These are phyloP conservation scores for Antennarius striatus DNA, from an alignment of 2,113 vertebrate genomes.

Conservation along the genomic window DNA sequence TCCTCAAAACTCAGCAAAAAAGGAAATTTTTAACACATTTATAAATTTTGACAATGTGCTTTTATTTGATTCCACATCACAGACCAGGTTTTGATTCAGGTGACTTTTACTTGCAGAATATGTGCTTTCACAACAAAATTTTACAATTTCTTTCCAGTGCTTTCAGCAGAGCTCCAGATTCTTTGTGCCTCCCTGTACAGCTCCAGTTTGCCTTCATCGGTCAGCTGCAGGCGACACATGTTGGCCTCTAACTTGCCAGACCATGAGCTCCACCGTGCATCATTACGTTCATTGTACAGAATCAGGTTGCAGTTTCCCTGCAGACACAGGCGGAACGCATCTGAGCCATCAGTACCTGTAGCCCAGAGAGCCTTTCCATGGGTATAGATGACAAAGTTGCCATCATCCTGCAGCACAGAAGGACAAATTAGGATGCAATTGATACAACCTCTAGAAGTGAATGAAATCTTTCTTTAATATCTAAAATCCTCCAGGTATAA, in stretches of 20 bases:
- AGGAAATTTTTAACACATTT: too few relatives aligned
- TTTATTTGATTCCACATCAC: too few relatives aligned
- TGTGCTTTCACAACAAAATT: neutral
- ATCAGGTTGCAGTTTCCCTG: slow-evolving; percentile 61
- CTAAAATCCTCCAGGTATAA: too few relatives aligned
- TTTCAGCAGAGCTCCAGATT: slow-evolving; percentile 21
- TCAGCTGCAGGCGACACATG: slow-evolving; percentile 29
- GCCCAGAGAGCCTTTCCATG: slow-evolving; percentile 38
- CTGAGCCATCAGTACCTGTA: neutral
- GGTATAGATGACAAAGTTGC: slow-evolving; percentile 56
- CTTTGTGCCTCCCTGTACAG: neutral
- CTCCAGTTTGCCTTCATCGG: slow-evolving; percentile 28
- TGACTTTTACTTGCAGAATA: neutral
- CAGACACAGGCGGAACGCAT: slow-evolving; percentile 19
- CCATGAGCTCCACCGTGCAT: slow-evolving; percentile 17
- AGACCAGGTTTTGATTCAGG: too few relatives aligned
- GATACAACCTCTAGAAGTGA: too few relatives aligned
- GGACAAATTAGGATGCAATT: too few relatives aligned
- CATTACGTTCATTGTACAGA: slow-evolving; percentile 27
- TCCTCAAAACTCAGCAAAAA: too few relatives aligned
- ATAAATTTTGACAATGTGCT: too few relatives aligned
- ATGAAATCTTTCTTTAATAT: too few relatives aligned
- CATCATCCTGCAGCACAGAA: slow-evolving; percentile 40
- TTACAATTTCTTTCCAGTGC: slow-evolving; percentile 19
- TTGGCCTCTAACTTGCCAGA: neutral